Percentiles rank a stretch among this genome's conserved stretches.
Evolutionary conservation across 2,113 vertebrate genomes (phyloP).

Genomic region (Bubo scandiacus): DNA sequence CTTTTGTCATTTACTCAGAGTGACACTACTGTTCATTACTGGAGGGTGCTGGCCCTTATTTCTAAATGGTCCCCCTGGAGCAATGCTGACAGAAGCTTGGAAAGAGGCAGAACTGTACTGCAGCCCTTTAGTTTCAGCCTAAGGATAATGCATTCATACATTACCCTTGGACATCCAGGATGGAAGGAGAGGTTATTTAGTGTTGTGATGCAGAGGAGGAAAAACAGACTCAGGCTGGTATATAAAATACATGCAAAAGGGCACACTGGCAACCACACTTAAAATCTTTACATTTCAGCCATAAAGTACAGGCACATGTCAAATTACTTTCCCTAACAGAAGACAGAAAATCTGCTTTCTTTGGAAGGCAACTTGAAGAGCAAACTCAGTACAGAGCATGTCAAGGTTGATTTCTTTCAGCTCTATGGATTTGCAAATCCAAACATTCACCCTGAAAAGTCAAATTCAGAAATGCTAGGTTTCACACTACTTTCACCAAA

Average conservation of each 20-base stretch:
- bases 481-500: neutral
- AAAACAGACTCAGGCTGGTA: neutral
- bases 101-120: neutral
- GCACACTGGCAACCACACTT: rapidly evolving
- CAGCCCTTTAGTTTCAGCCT: neutral
- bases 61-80: neutral
- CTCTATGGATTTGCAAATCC: neutral
- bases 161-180: neutral
- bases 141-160: rapidly evolving
- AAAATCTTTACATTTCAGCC: neutral
- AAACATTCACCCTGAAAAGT: neutral
- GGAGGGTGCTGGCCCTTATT: neutral
- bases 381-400: neutral
- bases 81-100: neutral
- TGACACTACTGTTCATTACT: neutral
- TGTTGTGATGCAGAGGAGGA: neutral
- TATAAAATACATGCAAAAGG: neutral
- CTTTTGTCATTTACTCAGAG: neutral
- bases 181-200: neutral
- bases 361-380: neutral
- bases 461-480: neutral
- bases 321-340: neutral
- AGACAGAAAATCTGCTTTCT: neutral
- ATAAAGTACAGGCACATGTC: neutral
- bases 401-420: neutral